Conservation (phyloP, 2,113 vertebrate species). For the Gopherus evgoodei region DNA sequence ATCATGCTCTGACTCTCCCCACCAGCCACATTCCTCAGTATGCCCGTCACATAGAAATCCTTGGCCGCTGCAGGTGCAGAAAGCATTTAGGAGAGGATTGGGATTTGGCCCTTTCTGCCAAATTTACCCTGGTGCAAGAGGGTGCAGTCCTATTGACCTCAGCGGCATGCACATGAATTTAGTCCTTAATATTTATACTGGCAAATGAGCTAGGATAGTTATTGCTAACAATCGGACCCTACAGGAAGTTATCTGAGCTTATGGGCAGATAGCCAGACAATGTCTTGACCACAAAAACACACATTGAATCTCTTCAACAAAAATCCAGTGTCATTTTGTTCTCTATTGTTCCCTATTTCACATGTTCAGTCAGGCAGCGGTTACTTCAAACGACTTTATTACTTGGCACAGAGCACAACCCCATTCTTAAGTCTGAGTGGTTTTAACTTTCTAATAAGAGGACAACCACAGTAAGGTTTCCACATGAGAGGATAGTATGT, state of each 20-base stretch:
- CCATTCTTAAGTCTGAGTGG: background rate
- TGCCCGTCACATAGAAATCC: background rate
- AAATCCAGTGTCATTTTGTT: background rate
- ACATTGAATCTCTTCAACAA: background rate
- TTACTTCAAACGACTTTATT: background rate
- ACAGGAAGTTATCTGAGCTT: background rate
- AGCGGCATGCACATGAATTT: background rate
- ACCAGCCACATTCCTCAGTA: background rate
- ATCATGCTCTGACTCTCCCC: background rate
- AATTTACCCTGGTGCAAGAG: background rate
- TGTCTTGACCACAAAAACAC: background rate
- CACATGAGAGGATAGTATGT: accelerated
- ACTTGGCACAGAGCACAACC: background rate
- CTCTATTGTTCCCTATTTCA: background rate
- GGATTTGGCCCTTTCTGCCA: background rate
- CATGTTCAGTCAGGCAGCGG: accelerated
- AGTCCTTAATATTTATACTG: background rate
- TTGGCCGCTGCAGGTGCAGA: background rate
- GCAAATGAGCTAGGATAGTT: background rate
- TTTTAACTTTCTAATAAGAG: background rate
- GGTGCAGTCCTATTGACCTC: background rate
- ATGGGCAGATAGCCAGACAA: background rate
- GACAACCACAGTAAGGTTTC: background rate
- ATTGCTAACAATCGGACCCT: background rate
- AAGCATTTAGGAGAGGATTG: background rate